Conservation (phyloP, 2,888 invertebrate species). For the Plagodis pulveraria region DNA sequence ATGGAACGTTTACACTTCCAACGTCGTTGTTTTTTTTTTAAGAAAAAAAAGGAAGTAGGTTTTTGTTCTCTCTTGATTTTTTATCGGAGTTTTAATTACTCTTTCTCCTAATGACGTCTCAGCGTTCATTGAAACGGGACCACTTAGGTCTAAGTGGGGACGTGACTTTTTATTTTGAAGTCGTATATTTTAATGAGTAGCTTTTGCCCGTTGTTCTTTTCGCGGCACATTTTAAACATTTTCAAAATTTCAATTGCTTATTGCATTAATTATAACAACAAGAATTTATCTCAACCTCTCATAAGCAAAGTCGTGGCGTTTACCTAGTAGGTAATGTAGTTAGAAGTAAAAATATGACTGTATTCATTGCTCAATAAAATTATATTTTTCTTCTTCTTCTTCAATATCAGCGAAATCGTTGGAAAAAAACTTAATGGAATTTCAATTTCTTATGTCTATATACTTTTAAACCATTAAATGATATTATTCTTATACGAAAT, state of each 20-base stretch:
- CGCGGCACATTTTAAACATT: neutral
- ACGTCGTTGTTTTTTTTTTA: conserved; percentile 22
- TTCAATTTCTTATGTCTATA: too few species aligned
- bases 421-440: too few species aligned
- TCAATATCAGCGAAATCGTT: too few species aligned
- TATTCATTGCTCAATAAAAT: too few species aligned
- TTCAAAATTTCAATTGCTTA: conserved; percentile 4
- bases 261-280: neutral
- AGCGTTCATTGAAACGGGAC: conserved; percentile 66
- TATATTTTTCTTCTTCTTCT: too few species aligned
- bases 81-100: conserved; percentile 79
- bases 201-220: conserved; percentile 46
- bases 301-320: too few species aligned
- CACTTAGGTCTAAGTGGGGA: conserved; percentile 69
- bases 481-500: too few species aligned
- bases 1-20: conserved; percentile 46
- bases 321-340: too few species aligned
- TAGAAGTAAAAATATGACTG: too few species aligned
- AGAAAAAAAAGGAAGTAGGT: conserved; percentile 26
- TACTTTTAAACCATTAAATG: too few species aligned
- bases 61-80: conserved; percentile 62
- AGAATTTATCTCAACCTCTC: too few species aligned
- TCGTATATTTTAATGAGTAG: conserved; percentile 40
- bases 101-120: conserved; percentile 73
- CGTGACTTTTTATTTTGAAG: conserved; percentile 71